Evolutionary conservation across 2,113 vertebrate genomes (phyloP), one percentile per base, ranked within the genome.

Genomic region (Madoqua kirkii): DNA sequence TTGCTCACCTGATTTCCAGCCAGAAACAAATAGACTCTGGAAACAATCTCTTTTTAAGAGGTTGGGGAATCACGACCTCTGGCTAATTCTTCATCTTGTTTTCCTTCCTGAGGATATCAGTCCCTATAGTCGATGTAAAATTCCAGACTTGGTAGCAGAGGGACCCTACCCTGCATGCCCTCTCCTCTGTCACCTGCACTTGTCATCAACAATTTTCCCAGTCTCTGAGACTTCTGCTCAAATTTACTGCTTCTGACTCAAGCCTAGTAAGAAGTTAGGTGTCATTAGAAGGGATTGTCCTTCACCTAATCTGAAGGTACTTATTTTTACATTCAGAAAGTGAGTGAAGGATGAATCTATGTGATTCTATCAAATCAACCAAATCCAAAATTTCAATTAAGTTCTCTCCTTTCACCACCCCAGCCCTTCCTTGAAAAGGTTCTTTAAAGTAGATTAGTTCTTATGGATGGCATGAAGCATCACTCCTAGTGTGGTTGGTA

Each of bases 11-110:
- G 83, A 82, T 96, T 93, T 98, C 98, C 96, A 98, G 83, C 97
- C 79, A 96, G 89, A 97, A 96, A 96, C 93, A 97, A 98, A 98
- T 96, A 96, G 96, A 96, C 36, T 97, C 96, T 82, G 78, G 92
- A 97, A 98, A 98, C 94, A 95, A 97, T 94, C 57, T 84, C 76
- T 60, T 81, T 87, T 76, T 84, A 95, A 97, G 71, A 94, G 76
- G 11, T 84, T 91, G 71, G 27, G 81, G 57, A 74, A 95, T 86
- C 82, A 50, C 1, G 23, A 89, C 23, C 40, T 96, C 71, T 71
- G 78, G 31, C 40, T 89, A 91, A 93, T 93, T 95, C 78, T 89
- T 97, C 88, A 96, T 93, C 45, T 87, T 95, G 25, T 33, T 96
- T 96, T 93, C 52, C 16, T 82, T 94, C 27, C 10, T 52, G 52